Evolutionary conservation across 2,888 invertebrate species (phyloP).

Genomic region (Hedychridium roseum): DNA sequence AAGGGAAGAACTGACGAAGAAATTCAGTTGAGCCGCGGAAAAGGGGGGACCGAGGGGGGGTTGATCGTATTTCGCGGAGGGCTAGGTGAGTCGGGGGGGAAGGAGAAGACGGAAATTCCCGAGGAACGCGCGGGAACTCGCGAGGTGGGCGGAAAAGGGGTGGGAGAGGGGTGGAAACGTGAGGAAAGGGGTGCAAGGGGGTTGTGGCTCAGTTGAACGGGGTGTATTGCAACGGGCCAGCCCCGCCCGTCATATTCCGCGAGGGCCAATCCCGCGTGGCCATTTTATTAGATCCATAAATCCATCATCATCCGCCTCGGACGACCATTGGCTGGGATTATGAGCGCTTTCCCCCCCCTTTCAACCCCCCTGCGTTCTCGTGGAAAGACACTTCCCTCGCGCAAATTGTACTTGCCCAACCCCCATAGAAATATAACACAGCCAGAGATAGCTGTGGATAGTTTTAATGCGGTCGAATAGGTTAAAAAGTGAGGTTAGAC

Average conservation of each 20-base stretch:
- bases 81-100: constrained; percentile 5
- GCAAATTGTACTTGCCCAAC: no score
- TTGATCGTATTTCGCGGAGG: constrained; percentile 9
- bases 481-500: no score
- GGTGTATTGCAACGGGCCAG: constrained; percentile 51
- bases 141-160: constrained; percentile 22
- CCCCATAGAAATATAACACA: no score
- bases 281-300: constrained; percentile 81
- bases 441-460: no score
- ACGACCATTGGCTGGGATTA: constrained; percentile 47
- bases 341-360: constrained; percentile 23
- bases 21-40: no score
- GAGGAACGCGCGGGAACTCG: constrained; percentile 33
- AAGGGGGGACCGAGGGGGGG: no score
- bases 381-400: no score
- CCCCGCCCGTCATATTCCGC: constrained; percentile 64
- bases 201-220: constrained; percentile 58
- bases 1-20: neutral
- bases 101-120: constrained; percentile 24
- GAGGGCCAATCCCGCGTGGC: constrained; percentile 61
- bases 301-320: constrained; percentile 73
- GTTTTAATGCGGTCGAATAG: no score
- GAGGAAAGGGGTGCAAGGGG: constrained; percentile 26
- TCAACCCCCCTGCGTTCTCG: neutral
- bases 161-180: constrained; percentile 28